phyloP scores from a whole-genome alignment of 2,888 invertebrate species.

The Drosophila longiperda region DNA sequence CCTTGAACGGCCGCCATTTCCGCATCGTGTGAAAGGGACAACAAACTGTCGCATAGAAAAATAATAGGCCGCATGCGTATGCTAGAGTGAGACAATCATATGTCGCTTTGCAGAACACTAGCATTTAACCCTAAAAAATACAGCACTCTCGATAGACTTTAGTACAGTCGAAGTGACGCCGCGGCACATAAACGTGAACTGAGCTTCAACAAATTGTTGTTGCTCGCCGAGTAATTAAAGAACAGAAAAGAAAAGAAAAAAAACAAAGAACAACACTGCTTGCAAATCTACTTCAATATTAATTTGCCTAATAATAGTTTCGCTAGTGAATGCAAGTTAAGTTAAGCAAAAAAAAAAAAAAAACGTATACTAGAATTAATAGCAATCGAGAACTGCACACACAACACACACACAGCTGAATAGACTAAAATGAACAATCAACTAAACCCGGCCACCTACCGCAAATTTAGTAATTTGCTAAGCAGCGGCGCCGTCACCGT shows the following conservation, averaged over 20 bases:
- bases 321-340: constrained; percentile 23
- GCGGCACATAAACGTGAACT: constrained; percentile 65
- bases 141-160: constrained; percentile 71
- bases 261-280: constrained; percentile 5
- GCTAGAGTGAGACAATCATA: constrained; percentile 38
- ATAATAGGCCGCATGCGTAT: constrained; percentile 18
- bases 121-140: constrained; percentile 80
- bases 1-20: constrained; percentile 64
- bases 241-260: constrained; percentile 13
- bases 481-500: constrained; percentile 85
- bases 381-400: constrained; percentile 41
- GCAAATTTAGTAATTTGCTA: constrained; percentile 85
- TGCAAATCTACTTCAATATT: constrained; percentile 1
- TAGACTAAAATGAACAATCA: constrained; percentile 80
- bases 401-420: constrained; percentile 17
- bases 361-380: constrained; percentile 48
- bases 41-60: constrained; percentile 15
- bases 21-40: constrained; percentile 54
- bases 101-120: constrained; percentile 17
- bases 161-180: constrained; percentile 78
- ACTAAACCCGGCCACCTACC: constrained; percentile 83
- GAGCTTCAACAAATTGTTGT: constrained; percentile 53
- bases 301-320: constrained; percentile 11
- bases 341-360: constrained; percentile 14
- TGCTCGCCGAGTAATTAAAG: constrained; percentile 33